Percentiles rank a stretch among this genome's conserved stretches.
These are phyloP conservation scores for Gymnogyps californianus DNA, from an alignment of 2,113 vertebrate species.

Conservation along the genomic window DNA sequence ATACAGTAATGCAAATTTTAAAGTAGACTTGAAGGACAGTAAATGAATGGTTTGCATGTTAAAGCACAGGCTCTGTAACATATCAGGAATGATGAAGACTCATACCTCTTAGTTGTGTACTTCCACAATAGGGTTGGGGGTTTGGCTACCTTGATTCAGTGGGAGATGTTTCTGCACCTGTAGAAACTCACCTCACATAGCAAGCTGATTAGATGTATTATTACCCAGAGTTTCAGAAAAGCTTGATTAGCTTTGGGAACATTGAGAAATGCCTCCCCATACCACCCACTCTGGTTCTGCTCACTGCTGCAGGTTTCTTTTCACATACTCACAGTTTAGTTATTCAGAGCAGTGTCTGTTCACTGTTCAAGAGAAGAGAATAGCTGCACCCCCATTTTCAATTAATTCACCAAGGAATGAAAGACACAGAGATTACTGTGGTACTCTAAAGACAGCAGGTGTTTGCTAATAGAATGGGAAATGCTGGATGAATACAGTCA, in stretches of 20 bases:
- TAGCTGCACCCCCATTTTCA: neutral
- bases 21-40: neutral
- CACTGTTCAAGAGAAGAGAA: neutral
- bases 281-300: neutral
- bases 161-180: neutral
- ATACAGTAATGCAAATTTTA: neutral
- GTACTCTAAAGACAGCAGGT: neutral
- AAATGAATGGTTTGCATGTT: neutral
- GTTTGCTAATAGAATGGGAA: neutral
- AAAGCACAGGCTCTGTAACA: neutral
- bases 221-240: neutral
- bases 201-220: neutral
- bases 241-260: neutral
- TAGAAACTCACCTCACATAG: neutral
- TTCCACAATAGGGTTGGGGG: neutral
- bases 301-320: neutral
- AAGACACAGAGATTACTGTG: neutral
- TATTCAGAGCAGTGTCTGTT: neutral
- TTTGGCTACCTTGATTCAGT: neutral
- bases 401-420: neutral
- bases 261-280: neutral
- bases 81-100: neutral
- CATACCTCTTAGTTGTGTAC: neutral
- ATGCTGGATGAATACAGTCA: neutral
- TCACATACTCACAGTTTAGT: neutral